These are phyloP conservation scores for Zygothrica quintamaculata DNA, from an alignment of 2,888 invertebrate species.

Conservation along the genomic window DNA sequence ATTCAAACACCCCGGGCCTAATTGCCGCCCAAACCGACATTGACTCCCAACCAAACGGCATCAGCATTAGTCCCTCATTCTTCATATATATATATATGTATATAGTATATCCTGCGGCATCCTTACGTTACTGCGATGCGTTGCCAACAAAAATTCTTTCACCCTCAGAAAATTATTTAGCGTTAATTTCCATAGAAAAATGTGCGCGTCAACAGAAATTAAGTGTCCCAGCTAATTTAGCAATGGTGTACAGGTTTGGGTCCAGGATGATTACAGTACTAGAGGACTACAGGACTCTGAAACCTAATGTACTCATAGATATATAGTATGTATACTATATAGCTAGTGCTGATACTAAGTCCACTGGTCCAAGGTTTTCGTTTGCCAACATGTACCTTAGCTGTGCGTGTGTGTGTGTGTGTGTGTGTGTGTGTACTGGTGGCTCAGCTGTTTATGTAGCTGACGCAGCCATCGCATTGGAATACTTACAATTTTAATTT, in stretches of 20 bases:
- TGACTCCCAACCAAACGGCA: constrained; percentile 38
- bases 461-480: constrained; percentile 69
- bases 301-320: constrained; percentile 1
- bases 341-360: too few species aligned
- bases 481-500: constrained; percentile 79
- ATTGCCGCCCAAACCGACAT: constrained; percentile 65
- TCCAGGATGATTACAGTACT: too few species aligned
- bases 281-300: too few species aligned
- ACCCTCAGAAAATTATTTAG: constrained; percentile 76
- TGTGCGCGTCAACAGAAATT: constrained; percentile 79
- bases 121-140: constrained; percentile 29
- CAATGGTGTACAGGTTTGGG: constrained; percentile 53
- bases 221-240: constrained; percentile 80
- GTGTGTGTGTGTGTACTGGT: neutral
- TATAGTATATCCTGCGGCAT: neutral
- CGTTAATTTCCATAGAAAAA: constrained; percentile 80
- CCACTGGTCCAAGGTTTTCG: too few species aligned
- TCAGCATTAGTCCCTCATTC: constrained; percentile 23
- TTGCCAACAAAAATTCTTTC: constrained; percentile 65
- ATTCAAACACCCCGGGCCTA: constrained; percentile 79
- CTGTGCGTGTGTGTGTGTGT: too few species aligned
- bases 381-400: constrained; percentile 21
- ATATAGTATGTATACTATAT: too few species aligned
- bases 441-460: constrained; percentile 41
- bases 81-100: too few species aligned